These are phyloP conservation scores for Pseudopipra pipra DNA, from an alignment of 2,113 vertebrate species.

Conservation along the genomic window DNA sequence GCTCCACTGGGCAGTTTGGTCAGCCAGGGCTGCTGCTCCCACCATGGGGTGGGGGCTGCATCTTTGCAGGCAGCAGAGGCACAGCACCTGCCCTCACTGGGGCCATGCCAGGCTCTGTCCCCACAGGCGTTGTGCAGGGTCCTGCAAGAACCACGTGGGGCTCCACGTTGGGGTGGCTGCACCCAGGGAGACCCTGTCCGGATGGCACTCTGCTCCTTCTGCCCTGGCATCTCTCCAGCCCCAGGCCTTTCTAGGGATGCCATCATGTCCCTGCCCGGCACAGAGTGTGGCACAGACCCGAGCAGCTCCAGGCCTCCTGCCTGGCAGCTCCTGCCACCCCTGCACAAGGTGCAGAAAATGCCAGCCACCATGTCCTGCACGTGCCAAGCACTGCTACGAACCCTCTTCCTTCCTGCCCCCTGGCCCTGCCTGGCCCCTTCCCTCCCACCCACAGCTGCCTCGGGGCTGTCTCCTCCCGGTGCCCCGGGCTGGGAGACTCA, in stretches of 20 bases:
- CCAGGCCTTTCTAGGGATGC: background rate
- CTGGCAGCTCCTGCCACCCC: background rate
- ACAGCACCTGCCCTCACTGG: background rate
- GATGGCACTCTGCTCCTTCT: background rate
- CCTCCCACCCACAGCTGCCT: background rate
- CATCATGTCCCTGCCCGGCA: fast-evolving
- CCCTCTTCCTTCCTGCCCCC: background rate
- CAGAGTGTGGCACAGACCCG: background rate
- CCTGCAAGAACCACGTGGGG: background rate
- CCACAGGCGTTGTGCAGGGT: background rate
- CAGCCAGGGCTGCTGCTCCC: background rate
- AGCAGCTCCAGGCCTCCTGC: background rate
- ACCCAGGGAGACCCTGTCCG: background rate
- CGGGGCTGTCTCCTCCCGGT: background rate
- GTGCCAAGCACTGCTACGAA: background rate
- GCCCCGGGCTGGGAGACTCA: background rate
- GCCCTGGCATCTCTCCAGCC: background rate
- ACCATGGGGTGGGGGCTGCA: fast-evolving
- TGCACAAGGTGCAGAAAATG: fast-evolving
- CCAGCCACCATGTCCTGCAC: fast-evolving
- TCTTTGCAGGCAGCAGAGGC: background rate
- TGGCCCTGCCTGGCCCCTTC: background rate
- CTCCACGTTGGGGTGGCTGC: background rate
- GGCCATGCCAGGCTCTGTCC: background rate
- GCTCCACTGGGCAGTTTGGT: background rate